Evolutionary conservation across 2,797 vertebrate species (phyloP).

Genomic region (Balearica regulorum): DNA sequence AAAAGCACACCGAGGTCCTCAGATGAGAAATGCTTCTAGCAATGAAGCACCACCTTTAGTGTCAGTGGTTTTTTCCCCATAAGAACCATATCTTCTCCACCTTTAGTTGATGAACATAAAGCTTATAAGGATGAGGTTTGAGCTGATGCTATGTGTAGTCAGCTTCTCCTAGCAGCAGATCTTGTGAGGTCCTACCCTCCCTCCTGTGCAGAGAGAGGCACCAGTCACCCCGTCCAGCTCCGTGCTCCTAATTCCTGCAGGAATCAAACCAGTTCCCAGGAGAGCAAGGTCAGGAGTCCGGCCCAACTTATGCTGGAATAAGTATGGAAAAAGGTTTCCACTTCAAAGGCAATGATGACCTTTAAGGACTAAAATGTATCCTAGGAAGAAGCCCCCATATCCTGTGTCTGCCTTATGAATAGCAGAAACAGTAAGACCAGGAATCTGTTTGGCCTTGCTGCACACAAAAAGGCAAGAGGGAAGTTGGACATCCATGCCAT

Average conservation of each 20-base stretch:
- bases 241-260: not conserved
- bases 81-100: not conserved
- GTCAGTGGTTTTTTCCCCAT: not conserved
- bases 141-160: not conserved
- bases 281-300: not conserved
- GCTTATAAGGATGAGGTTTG: not conserved
- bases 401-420: not conserved
- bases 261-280: not conserved
- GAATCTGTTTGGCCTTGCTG: not conserved
- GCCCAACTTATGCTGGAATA: not conserved
- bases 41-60: not conserved
- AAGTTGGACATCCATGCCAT: fast-evolving
- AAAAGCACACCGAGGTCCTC: not conserved
- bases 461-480: not conserved
- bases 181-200: not conserved
- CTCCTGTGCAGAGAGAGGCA: not conserved
- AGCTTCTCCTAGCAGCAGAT: not conserved
- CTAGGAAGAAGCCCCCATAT: not conserved
- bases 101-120: not conserved
- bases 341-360: not conserved
- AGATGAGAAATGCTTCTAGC: not conserved
- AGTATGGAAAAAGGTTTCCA: not conserved
- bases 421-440: not conserved
- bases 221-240: not conserved
- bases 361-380: not conserved